Percentiles rank a stretch among this genome's conserved stretches.
These are phyloP conservation scores for Gila orcuttii DNA, from an alignment of 2,113 vertebrate species.

Conservation along the genomic window DNA sequence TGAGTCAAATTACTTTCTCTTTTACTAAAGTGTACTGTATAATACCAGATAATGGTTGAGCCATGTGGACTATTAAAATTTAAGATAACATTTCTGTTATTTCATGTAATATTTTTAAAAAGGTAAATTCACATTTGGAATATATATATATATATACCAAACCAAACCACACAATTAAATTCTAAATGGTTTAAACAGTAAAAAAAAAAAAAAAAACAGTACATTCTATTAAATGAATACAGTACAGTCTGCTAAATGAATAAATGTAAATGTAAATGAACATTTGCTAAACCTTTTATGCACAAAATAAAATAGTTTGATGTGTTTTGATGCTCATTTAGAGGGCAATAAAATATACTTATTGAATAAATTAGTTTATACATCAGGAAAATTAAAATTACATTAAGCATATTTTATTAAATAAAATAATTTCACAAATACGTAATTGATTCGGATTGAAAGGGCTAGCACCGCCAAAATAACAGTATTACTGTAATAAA, in stretches of 20 bases:
- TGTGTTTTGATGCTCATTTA: background rate
- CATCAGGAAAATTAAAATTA: background rate
- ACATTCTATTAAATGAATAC: background rate
- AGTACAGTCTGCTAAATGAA: background rate
- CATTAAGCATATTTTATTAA: background rate
- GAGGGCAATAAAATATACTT: background rate
- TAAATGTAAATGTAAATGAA: too few relatives aligned
- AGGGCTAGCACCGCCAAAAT: background rate
- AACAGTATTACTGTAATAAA: background rate
- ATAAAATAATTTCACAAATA: background rate
- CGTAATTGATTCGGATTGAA: background rate
- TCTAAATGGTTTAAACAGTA: too few relatives aligned
- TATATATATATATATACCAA: background rate
- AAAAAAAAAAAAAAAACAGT: too few relatives aligned
- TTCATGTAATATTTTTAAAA: background rate
- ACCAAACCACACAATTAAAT: background rate
- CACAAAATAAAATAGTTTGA: background rate
- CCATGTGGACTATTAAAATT: background rate
- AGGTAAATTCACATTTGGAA: background rate
- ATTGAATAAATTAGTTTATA: background rate
- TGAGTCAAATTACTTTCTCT: background rate
- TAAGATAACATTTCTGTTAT: background rate
- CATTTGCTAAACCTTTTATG: background rate
- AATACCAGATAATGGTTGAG: background rate
- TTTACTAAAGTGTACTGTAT: background rate